Conservation (phyloP, 2,888 invertebrate genomes). For the Ganaspis brasiliensis region DNA sequence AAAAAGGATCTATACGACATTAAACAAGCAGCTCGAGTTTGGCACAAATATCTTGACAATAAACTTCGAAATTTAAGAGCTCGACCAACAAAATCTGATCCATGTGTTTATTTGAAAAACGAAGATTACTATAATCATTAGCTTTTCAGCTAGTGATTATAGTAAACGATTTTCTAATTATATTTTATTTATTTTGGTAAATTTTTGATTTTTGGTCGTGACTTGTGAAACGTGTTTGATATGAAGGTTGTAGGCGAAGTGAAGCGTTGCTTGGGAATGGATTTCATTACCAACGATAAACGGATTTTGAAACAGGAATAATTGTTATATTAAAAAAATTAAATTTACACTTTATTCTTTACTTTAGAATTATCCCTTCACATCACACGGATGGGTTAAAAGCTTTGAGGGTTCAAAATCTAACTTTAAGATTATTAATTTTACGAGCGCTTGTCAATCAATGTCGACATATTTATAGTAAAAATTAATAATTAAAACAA, state of each 20-base stretch:
- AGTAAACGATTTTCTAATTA: not conserved
- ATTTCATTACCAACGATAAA: conserved; percentile 13
- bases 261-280: conserved; percentile 42
- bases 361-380: too few relatives aligned
- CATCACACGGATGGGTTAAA: too few relatives aligned
- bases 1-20: conserved; percentile 39
- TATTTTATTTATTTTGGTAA: not conserved
- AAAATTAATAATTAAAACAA: too few relatives aligned
- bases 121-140: too few relatives aligned
- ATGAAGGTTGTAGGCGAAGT: conserved; percentile 22
- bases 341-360: too few relatives aligned
- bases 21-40: conserved; percentile 3
- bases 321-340: too few relatives aligned
- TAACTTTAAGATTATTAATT: too few relatives aligned
- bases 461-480: too few relatives aligned
- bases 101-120: conserved; percentile 24
- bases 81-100: not conserved
- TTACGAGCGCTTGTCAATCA: too few relatives aligned
- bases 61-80: conserved; percentile 18
- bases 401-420: too few relatives aligned
- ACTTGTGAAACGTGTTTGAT: conserved; percentile 25
- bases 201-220: not conserved
- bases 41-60: conserved; percentile 3
- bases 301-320: too few relatives aligned
- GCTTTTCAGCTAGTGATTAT: not conserved